Percentiles rank a stretch among this genome's conserved stretches.
Evolutionary conservation across 64 coral and sea anemone genomes (phyloP).

Genomic region (Pocillopora verrucosa): DNA sequence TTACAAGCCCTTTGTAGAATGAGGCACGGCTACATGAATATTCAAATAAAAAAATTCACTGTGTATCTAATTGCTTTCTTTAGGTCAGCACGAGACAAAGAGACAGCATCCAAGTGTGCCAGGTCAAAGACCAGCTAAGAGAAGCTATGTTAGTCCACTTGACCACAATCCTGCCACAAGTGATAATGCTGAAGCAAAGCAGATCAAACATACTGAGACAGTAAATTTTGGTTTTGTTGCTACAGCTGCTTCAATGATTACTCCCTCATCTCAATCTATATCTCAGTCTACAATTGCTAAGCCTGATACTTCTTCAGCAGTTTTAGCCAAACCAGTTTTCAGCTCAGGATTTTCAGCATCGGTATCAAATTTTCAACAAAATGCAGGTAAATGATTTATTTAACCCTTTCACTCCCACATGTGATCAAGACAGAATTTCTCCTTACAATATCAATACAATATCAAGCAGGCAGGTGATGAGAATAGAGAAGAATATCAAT

Average conservation of each 20-base stretch:
- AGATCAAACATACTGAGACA: background rate
- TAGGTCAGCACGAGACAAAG: background rate
- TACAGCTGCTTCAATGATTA: background rate
- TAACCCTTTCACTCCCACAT: too few relatives aligned
- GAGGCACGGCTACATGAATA: background rate
- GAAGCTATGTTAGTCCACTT: slow-evolving; percentile 32
- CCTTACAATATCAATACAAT: too few relatives aligned
- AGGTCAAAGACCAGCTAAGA: slow-evolving; percentile 11
- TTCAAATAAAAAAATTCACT: too few relatives aligned
- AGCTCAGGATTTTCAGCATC: background rate
- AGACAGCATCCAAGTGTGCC: background rate
- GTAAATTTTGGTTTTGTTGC: background rate
- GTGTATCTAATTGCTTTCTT: background rate
- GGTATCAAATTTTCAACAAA: background rate
- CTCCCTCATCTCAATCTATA: too few relatives aligned
- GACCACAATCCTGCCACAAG: background rate
- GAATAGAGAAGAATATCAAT: too few relatives aligned
- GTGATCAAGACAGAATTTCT: too few relatives aligned
- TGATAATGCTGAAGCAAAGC: background rate
- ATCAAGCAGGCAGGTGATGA: too few relatives aligned
- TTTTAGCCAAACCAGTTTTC: background rate
- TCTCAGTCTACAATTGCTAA: background rate
- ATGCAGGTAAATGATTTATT: background rate
- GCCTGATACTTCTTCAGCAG: background rate
- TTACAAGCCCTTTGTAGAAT: too few relatives aligned